Evolutionary conservation across 1,140 invertebrate genomes (phyloP).

Genomic region (Bombyx mori): DNA sequence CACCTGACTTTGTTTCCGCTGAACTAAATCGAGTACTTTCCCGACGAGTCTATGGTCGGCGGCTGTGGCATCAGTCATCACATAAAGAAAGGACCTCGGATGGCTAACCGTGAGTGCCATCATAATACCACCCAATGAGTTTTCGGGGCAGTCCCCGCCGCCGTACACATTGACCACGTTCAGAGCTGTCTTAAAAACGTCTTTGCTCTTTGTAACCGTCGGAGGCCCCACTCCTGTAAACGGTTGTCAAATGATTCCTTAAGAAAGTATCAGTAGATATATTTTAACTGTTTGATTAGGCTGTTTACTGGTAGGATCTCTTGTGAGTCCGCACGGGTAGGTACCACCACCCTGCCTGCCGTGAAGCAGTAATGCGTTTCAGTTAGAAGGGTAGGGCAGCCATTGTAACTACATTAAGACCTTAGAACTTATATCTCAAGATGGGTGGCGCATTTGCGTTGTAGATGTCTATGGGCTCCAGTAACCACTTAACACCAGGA

Average conservation of each 20-base stretch:
- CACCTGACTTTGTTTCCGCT: conserved; percentile 81
- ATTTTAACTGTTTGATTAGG: too few relatives aligned
- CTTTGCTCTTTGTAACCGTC: conserved; percentile 74
- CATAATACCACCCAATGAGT: conserved; percentile 76
- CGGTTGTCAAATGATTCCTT: not conserved
- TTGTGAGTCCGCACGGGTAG: too few relatives aligned
- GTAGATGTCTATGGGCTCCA: too few relatives aligned
- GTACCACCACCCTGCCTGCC: too few relatives aligned
- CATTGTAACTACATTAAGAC: too few relatives aligned
- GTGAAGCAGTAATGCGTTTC: too few relatives aligned
- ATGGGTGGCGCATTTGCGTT: too few relatives aligned
- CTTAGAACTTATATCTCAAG: too few relatives aligned
- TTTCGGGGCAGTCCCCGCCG: conserved; percentile 84
- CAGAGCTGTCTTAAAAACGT: conserved; percentile 73
- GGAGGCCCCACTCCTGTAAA: conserved; percentile 75
- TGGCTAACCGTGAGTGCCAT: conserved; percentile 76
- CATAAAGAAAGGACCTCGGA: conserved; percentile 81
- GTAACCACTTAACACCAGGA: too few relatives aligned
- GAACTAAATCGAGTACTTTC: conserved; percentile 77
- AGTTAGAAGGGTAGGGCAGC: too few relatives aligned
- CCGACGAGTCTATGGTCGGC: conserved; percentile 76
- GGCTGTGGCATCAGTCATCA: conserved; percentile 83
- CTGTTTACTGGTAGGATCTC: too few relatives aligned
- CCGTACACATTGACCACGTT: conserved; percentile 75
- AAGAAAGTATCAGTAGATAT: too few relatives aligned